Percentiles rank a stretch among this genome's conserved stretches.
Conservation (phyloP, 2,888 invertebrate species). For the Thyatira batis region DNA sequence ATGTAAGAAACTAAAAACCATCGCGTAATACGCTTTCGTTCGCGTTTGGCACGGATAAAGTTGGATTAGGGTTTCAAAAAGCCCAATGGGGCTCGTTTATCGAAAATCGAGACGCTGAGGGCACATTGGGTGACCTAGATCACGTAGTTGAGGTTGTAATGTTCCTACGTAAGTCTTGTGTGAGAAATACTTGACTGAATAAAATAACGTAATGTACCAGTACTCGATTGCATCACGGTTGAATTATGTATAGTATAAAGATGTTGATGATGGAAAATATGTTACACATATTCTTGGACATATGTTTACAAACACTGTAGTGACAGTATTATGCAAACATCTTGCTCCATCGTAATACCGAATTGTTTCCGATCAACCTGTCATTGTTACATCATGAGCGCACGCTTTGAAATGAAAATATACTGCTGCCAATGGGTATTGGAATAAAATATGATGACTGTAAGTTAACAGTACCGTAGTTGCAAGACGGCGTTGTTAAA, state of each 20-base stretch:
- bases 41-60: neutral
- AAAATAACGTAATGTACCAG: neutral
- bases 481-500: conserved; percentile 20
- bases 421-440: neutral
- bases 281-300: neutral
- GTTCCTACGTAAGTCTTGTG: conserved; percentile 23
- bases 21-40: conserved; percentile 2
- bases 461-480: conserved; percentile 19
- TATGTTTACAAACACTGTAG: neutral
- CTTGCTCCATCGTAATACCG: neutral
- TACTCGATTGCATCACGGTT: neutral
- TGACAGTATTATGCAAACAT: neutral
- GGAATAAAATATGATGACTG: neutral
- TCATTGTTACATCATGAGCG: neutral
- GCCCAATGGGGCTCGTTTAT: conserved; percentile 58
- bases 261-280: neutral
- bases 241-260: neutral
- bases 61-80: conserved; percentile 39
- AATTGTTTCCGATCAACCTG: neutral
- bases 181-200: neutral
- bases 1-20: conserved; percentile 36
- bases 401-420: neutral
- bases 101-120: conserved; percentile 53
- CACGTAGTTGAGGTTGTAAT: conserved; percentile 33
- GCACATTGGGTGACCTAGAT: conserved; percentile 44